Conservation (phyloP, 2,888 invertebrate genomes). For the Phymatocera aterrima region DNA sequence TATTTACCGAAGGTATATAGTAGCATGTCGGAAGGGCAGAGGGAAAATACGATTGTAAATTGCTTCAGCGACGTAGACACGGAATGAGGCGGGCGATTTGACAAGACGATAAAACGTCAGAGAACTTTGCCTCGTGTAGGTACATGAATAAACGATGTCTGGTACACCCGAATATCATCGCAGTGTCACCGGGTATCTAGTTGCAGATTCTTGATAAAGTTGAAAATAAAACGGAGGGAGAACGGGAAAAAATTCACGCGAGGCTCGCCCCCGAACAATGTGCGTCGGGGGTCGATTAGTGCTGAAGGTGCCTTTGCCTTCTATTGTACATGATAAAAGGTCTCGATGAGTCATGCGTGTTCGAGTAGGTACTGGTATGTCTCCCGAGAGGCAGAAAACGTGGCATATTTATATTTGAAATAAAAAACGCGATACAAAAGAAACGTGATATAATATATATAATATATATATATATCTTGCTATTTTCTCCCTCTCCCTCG, state of each 20-base stretch:
- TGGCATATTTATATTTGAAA: neutral
- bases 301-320: slow-evolving; percentile 20
- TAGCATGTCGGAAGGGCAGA: neutral
- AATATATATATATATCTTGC: too few relatives aligned
- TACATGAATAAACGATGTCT: neutral
- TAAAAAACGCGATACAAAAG: neutral
- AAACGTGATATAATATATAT: neutral
- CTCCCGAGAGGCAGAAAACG: too few relatives aligned
- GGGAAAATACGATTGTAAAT: too few relatives aligned
- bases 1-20: neutral
- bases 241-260: neutral
- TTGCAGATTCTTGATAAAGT: neutral
- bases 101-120: too few relatives aligned
- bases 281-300: slow-evolving; percentile 8
- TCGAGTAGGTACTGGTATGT: too few relatives aligned
- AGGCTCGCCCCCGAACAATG: neutral
- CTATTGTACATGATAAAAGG: neutral
- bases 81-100: too few relatives aligned
- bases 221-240: neutral
- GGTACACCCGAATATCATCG: neutral
- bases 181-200: neutral
- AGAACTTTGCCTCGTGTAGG: too few relatives aligned
- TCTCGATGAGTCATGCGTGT: slow-evolving; percentile 3
- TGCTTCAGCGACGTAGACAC: too few relatives aligned
- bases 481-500: too few relatives aligned